phyloP scores from a whole-genome alignment of 2,888 invertebrate species.

The Monochamus alternatus region DNA sequence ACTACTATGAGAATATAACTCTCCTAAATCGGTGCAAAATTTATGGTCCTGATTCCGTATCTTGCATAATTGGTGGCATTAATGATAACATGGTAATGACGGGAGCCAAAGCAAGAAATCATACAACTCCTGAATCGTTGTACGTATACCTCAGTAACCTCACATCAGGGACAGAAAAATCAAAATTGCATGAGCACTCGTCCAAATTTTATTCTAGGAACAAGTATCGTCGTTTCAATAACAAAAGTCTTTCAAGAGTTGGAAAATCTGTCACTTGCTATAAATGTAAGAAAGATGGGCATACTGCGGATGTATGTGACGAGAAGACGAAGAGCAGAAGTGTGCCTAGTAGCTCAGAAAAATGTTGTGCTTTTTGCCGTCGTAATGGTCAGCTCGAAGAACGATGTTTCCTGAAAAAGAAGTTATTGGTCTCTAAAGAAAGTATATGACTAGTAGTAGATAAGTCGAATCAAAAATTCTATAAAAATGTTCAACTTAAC shows the following conservation, averaged over 20 bases:
- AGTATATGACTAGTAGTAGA: conserved; percentile 25
- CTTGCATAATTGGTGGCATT: conserved; percentile 51
- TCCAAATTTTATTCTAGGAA: conserved; percentile 19
- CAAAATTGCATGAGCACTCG: too few species aligned
- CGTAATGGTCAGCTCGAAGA: conserved; percentile 21
- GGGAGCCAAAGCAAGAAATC: conserved; percentile 42
- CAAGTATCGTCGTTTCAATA: neutral
- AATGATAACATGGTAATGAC: conserved; percentile 45
- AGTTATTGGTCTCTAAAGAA: neutral
- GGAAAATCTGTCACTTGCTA: neutral
- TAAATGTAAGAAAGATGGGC: conserved; percentile 26
- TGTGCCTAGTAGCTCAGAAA: neutral
- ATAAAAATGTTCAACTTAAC: conserved; percentile 34
- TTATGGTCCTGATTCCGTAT: conserved; percentile 47
- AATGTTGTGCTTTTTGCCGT: conserved; percentile 20
- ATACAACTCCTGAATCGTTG: conserved; percentile 45
- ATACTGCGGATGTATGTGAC: conserved; percentile 12
- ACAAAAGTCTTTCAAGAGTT: too few species aligned
- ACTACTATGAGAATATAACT: too few species aligned
- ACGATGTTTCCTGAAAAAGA: conserved; percentile 4
- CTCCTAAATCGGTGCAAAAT: too few species aligned
- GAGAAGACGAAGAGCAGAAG: neutral
- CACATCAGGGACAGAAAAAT: too few species aligned
- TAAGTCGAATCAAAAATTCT: conserved; percentile 26
- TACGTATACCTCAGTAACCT: conserved; percentile 40